Evolutionary conservation across 35 echinoderm and acorn worm genomes (phyloP).

Genomic region (Amphiura filiformis): DNA sequence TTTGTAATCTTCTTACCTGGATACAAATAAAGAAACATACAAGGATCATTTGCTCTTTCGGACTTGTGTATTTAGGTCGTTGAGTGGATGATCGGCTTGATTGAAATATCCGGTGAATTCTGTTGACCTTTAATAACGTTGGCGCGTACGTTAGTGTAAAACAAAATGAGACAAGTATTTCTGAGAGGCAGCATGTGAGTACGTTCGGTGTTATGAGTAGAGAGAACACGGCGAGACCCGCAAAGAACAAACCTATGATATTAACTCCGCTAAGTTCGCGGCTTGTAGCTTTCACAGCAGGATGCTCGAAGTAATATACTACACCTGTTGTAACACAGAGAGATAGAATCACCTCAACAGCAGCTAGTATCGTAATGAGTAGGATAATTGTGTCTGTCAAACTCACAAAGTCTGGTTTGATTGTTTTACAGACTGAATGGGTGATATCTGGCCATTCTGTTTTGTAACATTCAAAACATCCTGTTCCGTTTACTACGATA

Average conservation of each 20-base stretch:
- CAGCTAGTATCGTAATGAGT: neutral
- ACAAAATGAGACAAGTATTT: neutral
- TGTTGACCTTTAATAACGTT: constrained; percentile 27
- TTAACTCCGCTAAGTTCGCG: constrained; percentile 36
- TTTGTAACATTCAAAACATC: neutral
- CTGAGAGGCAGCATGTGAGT: neutral
- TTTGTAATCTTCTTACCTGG: too few species aligned
- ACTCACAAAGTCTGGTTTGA: neutral
- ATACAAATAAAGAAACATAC: neutral
- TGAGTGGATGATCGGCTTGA: constrained; percentile 27
- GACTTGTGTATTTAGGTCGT: neutral
- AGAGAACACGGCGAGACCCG: neutral
- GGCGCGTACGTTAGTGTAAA: constrained; percentile 26
- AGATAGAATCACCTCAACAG: constrained; percentile 2
- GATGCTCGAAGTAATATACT: neutral
- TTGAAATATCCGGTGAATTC: constrained; percentile 41
- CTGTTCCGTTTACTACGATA: neutral
- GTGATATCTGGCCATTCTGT: constrained; percentile 11
- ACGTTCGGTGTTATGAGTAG: neutral
- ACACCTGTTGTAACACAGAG: neutral
- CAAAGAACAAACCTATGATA: constrained; percentile 12
- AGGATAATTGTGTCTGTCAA: neutral
- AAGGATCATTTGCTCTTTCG: neutral
- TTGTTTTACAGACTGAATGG: neutral
- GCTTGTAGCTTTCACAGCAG: constrained; percentile 28